phyloP scores from a whole-genome alignment of 2,797 vertebrate genomes.

The Australoheros facetus region DNA sequence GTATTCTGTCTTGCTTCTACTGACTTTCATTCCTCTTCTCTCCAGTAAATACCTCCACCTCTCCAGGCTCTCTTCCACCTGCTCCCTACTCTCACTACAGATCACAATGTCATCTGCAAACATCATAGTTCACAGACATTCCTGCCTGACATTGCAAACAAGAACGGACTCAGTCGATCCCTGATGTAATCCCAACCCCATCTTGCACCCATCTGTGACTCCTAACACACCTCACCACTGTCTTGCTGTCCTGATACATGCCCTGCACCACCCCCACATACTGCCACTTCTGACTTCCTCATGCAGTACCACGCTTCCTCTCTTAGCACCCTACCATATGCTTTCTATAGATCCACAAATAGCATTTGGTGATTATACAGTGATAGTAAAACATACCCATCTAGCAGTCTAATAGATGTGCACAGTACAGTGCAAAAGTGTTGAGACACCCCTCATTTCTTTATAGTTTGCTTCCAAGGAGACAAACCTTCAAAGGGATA shows the following conservation, averaged over 20 bases:
- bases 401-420: conserved; percentile 24
- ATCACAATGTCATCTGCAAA: neutral
- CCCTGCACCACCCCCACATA: neutral
- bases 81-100: neutral
- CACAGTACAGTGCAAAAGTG: conserved; percentile 28
- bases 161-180: neutral
- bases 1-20: too few relatives aligned
- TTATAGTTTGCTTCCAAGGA: too few relatives aligned
- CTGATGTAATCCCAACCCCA: neutral
- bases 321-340: neutral
- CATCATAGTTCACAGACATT: neutral
- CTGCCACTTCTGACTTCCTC: neutral
- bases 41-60: neutral
- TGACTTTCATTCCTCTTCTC: too few relatives aligned
- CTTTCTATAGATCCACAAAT: neutral
- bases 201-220: neutral
- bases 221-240: neutral
- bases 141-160: neutral
- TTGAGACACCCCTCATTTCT: neutral
- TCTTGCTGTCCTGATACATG: neutral
- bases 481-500: too few relatives aligned
- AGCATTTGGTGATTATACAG: conserved; percentile 5
- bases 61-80: neutral
- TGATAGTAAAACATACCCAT: neutral
- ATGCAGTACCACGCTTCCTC: neutral